Base-by-base conservation (phyloP, 2,797 vertebrate genomes). In the Tragelaphus oryx region DNA sequence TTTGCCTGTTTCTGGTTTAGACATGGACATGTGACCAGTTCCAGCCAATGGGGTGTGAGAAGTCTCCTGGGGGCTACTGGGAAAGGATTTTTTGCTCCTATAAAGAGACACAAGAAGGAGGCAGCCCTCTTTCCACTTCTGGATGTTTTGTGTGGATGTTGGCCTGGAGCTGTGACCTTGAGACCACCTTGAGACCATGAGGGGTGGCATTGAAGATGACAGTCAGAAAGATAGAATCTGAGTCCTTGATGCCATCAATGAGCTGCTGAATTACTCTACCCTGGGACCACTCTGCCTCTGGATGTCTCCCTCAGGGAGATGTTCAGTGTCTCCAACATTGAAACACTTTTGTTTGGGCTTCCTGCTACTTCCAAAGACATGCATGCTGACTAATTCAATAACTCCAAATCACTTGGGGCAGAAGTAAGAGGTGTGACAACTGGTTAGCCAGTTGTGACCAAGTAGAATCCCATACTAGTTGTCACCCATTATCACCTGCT, bases 211-310 rank as follows among this genome's bases (percentile, higher is more conserved):
- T 3, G 68, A 12, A n/a, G 68, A 52, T 13, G 33, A n/a, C 1
- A 5, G 48, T 17, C 14, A 60, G 55, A 52, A 5, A n/a, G 30
- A 14, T 16, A 57, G 78, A 24, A 28, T 14, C 2, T 12, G 14
- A 22, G 46, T 37, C 37, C 52, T 46, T 1, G 24, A 14, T 4
- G 59, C 14, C 24, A 2, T 33, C 13, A 0, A 0, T 2, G 11
- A 65, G 79, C 41, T n/a, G 2, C 13, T 20, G 54, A 24, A 22
- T 18, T 52, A 18, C 10, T n/a, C 57, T 8, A 6, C 52, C 26
- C 62, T 22, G 10, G 9, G 14, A 10, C 10, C 6, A 1, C 12
- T 26, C 24, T 12, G 0, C 52, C 2, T 37, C 62, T n/a, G 60
- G 22, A 5, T 48, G 52, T 76, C 52, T 54, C 6, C 10, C 8